Evolutionary conservation across 1,140 invertebrate genomes (phyloP).

Genomic region (Archegozetes longisetosus): DNA sequence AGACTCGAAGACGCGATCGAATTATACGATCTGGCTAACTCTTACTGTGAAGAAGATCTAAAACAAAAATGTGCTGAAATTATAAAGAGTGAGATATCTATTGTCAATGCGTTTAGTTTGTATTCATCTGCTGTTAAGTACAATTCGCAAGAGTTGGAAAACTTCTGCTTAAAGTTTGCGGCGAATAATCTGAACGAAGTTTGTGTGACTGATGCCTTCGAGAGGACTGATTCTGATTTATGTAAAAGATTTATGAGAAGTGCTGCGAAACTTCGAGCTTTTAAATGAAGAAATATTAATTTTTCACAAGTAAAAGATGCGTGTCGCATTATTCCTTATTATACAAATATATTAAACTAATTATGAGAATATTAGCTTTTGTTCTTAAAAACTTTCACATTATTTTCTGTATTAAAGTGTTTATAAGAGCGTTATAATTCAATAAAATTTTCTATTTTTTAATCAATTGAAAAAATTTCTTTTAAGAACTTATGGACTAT

Average conservation of each 20-base stretch:
- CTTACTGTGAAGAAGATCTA: constrained; percentile 2
- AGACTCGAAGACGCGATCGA: not conserved
- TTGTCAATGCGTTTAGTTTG: not conserved
- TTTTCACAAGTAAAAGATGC: too few relatives aligned
- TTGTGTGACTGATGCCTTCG: not conserved
- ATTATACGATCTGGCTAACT: constrained; percentile 10
- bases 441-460: too few relatives aligned
- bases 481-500: too few relatives aligned
- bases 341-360: too few relatives aligned
- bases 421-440: too few relatives aligned
- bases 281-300: not conserved
- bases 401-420: too few relatives aligned
- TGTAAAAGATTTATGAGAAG: constrained; percentile 4
- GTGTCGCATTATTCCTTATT: too few relatives aligned
- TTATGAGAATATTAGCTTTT: too few relatives aligned
- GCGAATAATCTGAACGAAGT: constrained; percentile 8
- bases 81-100: not conserved
- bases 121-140: constrained; percentile 2
- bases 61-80: constrained; percentile 8
- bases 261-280: not conserved
- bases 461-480: too few relatives aligned
- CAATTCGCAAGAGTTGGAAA: constrained; percentile 4
- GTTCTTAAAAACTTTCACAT: too few relatives aligned
- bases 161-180: not conserved
- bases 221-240: not conserved